These are phyloP conservation scores for Syncerus caffer DNA, from an alignment of 2,797 vertebrate species.

Conservation along the genomic window DNA sequence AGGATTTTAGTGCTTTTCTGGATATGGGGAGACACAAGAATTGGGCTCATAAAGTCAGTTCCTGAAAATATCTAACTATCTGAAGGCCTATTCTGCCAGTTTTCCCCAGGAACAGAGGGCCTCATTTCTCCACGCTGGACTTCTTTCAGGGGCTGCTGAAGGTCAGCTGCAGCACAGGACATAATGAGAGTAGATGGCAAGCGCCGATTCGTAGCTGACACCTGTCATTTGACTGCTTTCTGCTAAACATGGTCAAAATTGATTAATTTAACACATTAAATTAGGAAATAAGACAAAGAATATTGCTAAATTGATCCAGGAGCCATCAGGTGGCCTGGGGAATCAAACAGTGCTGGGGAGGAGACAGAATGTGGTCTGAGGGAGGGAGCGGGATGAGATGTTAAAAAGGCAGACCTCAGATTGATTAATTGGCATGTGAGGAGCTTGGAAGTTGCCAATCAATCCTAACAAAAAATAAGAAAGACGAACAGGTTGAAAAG, in stretches of 20 bases:
- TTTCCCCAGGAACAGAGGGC: neutral
- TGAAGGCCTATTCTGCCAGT: neutral
- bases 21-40: neutral
- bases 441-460: neutral
- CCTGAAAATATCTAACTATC: neutral
- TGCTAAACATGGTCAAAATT: neutral
- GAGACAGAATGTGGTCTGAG: neutral
- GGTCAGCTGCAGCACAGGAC: neutral
- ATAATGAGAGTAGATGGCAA: neutral
- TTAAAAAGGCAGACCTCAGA: neutral
- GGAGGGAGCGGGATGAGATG: neutral
- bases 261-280: neutral
- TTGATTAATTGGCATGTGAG: neutral
- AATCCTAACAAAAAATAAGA: neutral
- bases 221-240: neutral
- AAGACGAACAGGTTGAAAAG: neutral
- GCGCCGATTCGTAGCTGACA: neutral
- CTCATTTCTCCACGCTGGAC: neutral
- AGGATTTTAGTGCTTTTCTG: neutral
- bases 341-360: neutral
- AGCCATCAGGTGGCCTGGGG: neutral
- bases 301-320: neutral
- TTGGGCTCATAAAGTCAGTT: neutral
- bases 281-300: neutral
- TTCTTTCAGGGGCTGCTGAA: neutral